Evolutionary conservation across 2,797 vertebrate genomes (phyloP).

Genomic region (Cercopithecus neglectus): DNA sequence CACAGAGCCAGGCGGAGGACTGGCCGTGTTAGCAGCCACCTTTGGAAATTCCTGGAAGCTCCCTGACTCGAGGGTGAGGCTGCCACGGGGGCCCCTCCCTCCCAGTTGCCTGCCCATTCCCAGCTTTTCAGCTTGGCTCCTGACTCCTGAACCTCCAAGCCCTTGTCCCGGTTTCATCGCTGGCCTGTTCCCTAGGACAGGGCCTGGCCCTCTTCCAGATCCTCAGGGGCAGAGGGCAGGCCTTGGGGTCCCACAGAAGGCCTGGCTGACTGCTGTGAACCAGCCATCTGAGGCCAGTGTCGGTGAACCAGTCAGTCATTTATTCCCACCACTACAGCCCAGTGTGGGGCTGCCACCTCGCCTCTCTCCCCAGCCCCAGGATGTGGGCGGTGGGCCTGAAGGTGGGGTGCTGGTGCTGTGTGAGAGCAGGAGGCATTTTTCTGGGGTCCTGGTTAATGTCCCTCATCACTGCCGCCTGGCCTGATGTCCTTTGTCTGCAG

Average conservation of each 20-base stretch:
- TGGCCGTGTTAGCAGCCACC: conserved; percentile 84
- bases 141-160: background rate
- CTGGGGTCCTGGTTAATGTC: background rate
- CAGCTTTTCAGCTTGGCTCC: background rate
- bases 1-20: conserved; percentile 78
- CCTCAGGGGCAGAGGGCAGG: background rate
- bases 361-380: background rate
- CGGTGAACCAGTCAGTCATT: background rate
- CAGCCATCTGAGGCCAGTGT: background rate
- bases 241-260: background rate
- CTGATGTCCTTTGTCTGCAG: conserved; percentile 51
- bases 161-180: background rate
- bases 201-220: background rate
- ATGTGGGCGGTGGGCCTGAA: background rate
- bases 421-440: background rate
- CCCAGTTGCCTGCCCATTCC: background rate
- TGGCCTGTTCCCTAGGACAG: background rate
- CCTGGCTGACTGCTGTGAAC: background rate
- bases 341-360: background rate
- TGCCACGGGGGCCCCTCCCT: background rate
- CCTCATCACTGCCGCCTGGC: background rate
- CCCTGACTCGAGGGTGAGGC: conserved; percentile 85
- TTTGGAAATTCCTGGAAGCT: conserved; percentile 95
- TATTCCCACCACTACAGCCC: too few relatives aligned
- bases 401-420: background rate